These are phyloP conservation scores for Microtus pennsylvanicus DNA, from an alignment of 2,113 vertebrate genomes.

Conservation along the genomic window DNA sequence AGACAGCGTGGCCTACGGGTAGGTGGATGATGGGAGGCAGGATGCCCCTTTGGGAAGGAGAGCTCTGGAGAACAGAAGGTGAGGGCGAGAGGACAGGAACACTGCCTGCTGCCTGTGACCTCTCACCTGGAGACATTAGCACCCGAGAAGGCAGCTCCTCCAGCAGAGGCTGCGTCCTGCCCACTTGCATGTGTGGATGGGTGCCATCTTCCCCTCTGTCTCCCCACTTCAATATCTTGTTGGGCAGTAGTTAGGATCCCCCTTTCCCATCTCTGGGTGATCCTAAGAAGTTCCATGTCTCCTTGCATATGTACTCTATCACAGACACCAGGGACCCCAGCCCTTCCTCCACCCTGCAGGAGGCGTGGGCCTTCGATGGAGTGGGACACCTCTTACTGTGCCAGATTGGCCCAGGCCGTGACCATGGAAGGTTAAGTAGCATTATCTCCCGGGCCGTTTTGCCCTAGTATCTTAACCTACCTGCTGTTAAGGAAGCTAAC, in stretches of 20 bases:
- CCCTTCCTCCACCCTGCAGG: neutral
- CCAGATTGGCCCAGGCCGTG: neutral
- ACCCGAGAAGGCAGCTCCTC: neutral
- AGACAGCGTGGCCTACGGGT: neutral
- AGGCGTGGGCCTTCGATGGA: neutral
- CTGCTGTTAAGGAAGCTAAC: neutral
- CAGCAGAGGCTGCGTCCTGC: neutral
- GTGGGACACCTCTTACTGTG: neutral
- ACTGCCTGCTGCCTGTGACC: neutral
- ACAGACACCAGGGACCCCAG: neutral
- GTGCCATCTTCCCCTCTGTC: rapidly evolving
- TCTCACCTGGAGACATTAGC: neutral
- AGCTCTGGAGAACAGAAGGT: neutral
- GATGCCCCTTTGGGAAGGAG: neutral
- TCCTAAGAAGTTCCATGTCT: neutral
- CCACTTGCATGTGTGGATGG: no score
- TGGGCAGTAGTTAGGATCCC: neutral
- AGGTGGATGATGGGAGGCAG: neutral
- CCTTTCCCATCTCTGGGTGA: no score
- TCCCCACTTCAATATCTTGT: neutral
- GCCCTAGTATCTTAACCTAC: neutral
- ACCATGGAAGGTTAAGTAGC: neutral
- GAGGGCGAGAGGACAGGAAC: neutral
- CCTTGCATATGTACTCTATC: neutral
- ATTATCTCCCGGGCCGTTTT: neutral